Evolutionary conservation across 2,888 invertebrate genomes (phyloP).

Genomic region (Epistrophe grossulariae): DNA sequence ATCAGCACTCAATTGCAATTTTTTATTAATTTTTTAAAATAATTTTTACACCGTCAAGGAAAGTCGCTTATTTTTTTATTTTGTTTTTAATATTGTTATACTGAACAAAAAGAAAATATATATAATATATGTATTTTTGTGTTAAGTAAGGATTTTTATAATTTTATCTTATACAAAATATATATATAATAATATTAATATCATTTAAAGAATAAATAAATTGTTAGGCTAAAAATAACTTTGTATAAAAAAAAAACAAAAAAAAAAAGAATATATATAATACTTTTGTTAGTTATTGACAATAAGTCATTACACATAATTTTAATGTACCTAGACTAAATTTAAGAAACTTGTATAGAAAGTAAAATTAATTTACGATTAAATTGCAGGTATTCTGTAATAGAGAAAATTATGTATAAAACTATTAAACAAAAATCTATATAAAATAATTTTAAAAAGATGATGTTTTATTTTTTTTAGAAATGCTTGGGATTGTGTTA

Average conservation of each 20-base stretch:
- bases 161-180: conserved; percentile 33
- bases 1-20: conserved; percentile 50
- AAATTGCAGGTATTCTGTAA: conserved; percentile 65
- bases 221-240: conserved; percentile 60
- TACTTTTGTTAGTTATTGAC: conserved; percentile 74
- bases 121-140: conserved; percentile 51
- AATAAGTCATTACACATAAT: conserved; percentile 74
- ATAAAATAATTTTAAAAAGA: conserved; percentile 42
- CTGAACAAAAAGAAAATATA: conserved; percentile 13
- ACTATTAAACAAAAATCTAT: conserved; percentile 64
- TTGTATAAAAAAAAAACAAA: conserved; percentile 59
- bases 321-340: conserved; percentile 72
- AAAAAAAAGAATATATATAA: conserved; percentile 43
- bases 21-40: conserved; percentile 35
- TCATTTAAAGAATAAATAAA: conserved; percentile 48
- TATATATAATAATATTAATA: conserved; percentile 22
- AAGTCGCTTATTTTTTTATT: conserved; percentile 39
- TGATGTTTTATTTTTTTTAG: background rate
- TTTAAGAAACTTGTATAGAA: conserved; percentile 66
- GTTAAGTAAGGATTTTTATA: conserved; percentile 43
- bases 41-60: conserved; percentile 52
- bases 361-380: conserved; percentile 54
- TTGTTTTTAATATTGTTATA: conserved; percentile 49
- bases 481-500: background rate
- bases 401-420: conserved; percentile 59